phyloP scores from a whole-genome alignment of 2,797 vertebrate species.

The Microhierax caerulescens region DNA sequence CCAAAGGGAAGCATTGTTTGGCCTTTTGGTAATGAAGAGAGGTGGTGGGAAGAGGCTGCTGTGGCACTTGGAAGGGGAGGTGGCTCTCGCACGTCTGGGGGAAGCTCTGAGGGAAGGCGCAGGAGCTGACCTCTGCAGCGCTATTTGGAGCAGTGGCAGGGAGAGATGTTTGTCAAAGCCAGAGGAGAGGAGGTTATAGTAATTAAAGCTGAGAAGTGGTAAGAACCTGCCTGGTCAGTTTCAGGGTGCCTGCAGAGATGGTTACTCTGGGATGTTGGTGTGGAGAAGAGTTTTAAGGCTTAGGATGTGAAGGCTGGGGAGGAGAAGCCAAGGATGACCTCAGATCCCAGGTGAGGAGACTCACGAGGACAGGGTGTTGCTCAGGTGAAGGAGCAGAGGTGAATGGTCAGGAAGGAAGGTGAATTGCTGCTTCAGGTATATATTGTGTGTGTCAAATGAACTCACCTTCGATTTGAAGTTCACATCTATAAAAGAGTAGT shows the following conservation, averaged over 20 bases:
- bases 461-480: conserved; percentile 17
- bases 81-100: neutral
- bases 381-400: neutral
- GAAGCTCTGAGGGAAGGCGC: neutral
- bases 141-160: neutral
- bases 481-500: neutral
- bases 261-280: neutral
- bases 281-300: neutral
- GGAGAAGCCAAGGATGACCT: neutral
- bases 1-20: neutral
- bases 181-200: neutral
- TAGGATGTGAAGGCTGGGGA: neutral
- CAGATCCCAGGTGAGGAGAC: neutral
- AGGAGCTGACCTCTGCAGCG: neutral
- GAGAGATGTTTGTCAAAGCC: neutral
- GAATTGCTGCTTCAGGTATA: neutral
- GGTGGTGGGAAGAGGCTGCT: neutral
- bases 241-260: neutral
- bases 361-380: neutral
- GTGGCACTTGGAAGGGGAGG: neutral
- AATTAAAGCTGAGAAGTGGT: neutral
- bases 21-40: neutral
- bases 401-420: neutral
- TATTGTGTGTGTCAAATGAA: neutral
- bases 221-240: neutral